Evolutionary conservation across 2,797 vertebrate genomes (phyloP).

Genomic region (Dendrocincla tyrannina): DNA sequence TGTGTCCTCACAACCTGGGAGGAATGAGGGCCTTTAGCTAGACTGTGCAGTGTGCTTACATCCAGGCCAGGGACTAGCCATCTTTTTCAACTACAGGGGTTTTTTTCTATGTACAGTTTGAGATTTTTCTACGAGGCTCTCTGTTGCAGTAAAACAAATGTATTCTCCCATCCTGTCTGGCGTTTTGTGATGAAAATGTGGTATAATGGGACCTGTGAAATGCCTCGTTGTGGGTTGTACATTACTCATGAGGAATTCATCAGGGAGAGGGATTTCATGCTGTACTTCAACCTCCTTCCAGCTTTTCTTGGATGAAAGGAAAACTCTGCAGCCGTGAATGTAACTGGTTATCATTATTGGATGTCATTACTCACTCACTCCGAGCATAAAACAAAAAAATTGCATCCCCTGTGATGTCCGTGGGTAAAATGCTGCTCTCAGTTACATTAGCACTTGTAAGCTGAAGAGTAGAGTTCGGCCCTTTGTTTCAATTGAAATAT

Average conservation of each 20-base stretch:
- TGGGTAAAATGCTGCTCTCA: slow-evolving; percentile 31
- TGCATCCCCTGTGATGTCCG: neutral
- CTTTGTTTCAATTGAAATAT: slow-evolving; percentile 59
- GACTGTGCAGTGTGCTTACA: neutral
- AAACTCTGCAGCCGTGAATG: slow-evolving; percentile 10
- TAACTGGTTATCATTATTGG: slow-evolving; percentile 57
- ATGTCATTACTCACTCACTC: slow-evolving; percentile 49
- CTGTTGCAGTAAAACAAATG: slow-evolving; percentile 47
- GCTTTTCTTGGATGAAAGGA: slow-evolving; percentile 34
- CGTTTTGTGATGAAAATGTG: neutral
- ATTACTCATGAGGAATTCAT: neutral
- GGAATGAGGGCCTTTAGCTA: neutral
- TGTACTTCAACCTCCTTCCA: slow-evolving; percentile 35
- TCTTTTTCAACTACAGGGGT: neutral
- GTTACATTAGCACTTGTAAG: slow-evolving; percentile 48
- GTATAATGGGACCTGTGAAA: slow-evolving; percentile 1
- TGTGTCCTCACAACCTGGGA: neutral
- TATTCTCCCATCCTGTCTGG: slow-evolving; percentile 20
- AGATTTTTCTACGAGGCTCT: slow-evolving; percentile 1
- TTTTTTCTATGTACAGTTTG: neutral
- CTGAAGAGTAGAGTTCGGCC: neutral
- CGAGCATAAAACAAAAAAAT: slow-evolving; percentile 40
- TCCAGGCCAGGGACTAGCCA: neutral
- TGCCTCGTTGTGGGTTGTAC: neutral
- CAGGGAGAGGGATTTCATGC: slow-evolving; percentile 11